Percentiles rank a stretch among this genome's conserved stretches.
Evolutionary conservation across 64 coral and sea anemone species (phyloP).

Genomic region (Actinia tenebrosa): DNA sequence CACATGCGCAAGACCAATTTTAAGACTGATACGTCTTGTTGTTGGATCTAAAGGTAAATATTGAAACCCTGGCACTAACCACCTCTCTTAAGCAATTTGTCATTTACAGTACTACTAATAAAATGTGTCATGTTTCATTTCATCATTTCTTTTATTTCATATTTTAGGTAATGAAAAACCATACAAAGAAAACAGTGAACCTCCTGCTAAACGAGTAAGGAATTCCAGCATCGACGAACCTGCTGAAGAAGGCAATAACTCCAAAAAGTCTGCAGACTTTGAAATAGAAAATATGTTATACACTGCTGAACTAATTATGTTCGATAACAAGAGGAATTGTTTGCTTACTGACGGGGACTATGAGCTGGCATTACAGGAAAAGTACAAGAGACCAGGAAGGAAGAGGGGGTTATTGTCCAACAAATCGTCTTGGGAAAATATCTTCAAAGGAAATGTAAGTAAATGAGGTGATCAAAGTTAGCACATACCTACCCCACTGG

Average conservation of each 20-base stretch:
- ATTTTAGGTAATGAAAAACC: not conserved
- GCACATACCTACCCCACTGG: not conserved
- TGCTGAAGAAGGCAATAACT: constrained; percentile 40
- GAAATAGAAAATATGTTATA: constrained; percentile 60
- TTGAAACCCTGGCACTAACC: too few relatives aligned
- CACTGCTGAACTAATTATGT: constrained; percentile 91
- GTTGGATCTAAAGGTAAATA: too few relatives aligned
- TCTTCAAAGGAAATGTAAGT: constrained; percentile 91
- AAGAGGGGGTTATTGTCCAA: constrained; percentile 83
- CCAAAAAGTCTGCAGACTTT: constrained; percentile 27
- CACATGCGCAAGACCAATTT: too few relatives aligned
- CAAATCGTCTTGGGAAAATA: constrained; percentile 81
- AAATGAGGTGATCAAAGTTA: too few relatives aligned
- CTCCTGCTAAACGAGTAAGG: constrained; percentile 57
- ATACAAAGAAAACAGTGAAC: constrained; percentile 61
- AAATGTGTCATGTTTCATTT: too few relatives aligned
- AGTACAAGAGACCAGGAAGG: constrained; percentile 76
- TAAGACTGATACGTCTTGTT: too few relatives aligned
- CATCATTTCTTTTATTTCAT: not conserved
- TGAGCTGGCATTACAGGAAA: constrained; percentile 83
- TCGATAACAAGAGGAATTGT: constrained; percentile 90
- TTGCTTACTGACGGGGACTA: constrained; percentile 96
- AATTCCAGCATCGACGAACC: constrained; percentile 10
- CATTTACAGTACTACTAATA: too few relatives aligned
- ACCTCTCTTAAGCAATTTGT: too few relatives aligned